phyloP scores from a whole-genome alignment of 2,113 vertebrate genomes.

The Ardeotis arabs region DNA sequence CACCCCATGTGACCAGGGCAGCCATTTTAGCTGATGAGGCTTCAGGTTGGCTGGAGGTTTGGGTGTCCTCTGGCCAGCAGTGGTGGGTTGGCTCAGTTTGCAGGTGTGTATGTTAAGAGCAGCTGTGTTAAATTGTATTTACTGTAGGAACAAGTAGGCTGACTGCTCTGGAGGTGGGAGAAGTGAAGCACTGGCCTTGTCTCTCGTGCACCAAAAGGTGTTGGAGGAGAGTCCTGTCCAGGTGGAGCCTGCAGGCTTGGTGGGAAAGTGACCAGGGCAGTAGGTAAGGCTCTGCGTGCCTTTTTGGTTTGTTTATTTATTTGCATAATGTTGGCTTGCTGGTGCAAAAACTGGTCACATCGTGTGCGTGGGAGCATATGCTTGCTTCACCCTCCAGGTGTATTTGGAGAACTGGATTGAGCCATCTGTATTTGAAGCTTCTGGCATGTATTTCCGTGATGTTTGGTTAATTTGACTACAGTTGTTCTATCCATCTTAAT shows the following conservation, averaged over 20 bases:
- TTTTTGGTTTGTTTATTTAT: not conserved
- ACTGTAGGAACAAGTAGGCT: not conserved
- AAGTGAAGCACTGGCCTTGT: fast-evolving
- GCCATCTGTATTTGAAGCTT: not conserved
- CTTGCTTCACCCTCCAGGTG: not conserved
- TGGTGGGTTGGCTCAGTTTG: not conserved
- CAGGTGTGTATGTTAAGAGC: not conserved
- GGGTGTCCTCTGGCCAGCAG: fast-evolving
- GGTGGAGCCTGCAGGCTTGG: not conserved
- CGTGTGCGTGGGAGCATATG: fast-evolving
- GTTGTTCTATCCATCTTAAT: not conserved
- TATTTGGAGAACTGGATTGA: not conserved
- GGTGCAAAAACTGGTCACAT: not conserved
- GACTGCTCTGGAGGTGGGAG: not conserved
- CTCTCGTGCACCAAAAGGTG: no score
- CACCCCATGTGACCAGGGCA: not conserved
- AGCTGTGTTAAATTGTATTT: not conserved
- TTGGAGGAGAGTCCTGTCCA: not conserved
- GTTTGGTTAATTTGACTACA: not conserved
- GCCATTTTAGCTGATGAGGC: not conserved
- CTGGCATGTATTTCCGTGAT: not conserved
- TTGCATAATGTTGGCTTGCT: not conserved
- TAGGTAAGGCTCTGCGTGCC: not conserved
- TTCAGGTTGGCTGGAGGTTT: not conserved
- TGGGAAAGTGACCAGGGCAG: not conserved